Base-by-base conservation (phyloP, 2,888 invertebrate species). In the Phalangium opilio region DNA sequence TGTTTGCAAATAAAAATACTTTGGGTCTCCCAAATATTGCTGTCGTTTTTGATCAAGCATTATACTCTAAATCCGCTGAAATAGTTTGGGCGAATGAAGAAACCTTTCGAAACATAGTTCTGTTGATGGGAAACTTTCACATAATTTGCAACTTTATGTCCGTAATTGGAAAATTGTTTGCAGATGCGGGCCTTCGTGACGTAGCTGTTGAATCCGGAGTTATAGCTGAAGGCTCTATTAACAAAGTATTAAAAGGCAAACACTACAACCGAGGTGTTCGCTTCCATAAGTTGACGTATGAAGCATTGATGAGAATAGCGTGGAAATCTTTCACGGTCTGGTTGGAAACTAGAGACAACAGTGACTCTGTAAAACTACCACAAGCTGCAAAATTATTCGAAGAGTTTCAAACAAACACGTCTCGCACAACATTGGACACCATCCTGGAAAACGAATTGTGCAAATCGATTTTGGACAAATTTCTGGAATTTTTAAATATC, bases 31-130 rank as follows among this genome's bases (percentile, higher is more conserved):
- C 12, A n/a, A 14, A 34, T 12, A 34, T 34, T 34, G 35, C 5
- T 10, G 10, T 12, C 14, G 35, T 45, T 10, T 11, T 44, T 20
- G 15, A 52, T 47, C 52, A 58, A 48, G 55, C 54, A 33, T 44
- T 57, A 20, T 57, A 49, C 52, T 45, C 55, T n/a, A 58, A 56
- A 43, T 54, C 52, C 36, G 43, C 50, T n/a, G 53, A 57, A 39
- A 45, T 58, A 3, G 33, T 46, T 1, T 56, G 52, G 55, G 55
- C 52, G 38, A 44, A 55, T 41, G 34, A 51, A n/a, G 18, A 42
- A 10, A 41, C 38, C 42, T 48, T 47, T 33, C 19, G 35, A 40
- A 34, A 27, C 17, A 35, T 58, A 14, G 32, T 55, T 8, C 27
- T 55, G 12, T 40, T 42, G 41, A 41, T 57, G 47, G 55, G 57